phyloP scores from a whole-genome alignment of 2,113 vertebrate species.

The Callipepla californica region DNA sequence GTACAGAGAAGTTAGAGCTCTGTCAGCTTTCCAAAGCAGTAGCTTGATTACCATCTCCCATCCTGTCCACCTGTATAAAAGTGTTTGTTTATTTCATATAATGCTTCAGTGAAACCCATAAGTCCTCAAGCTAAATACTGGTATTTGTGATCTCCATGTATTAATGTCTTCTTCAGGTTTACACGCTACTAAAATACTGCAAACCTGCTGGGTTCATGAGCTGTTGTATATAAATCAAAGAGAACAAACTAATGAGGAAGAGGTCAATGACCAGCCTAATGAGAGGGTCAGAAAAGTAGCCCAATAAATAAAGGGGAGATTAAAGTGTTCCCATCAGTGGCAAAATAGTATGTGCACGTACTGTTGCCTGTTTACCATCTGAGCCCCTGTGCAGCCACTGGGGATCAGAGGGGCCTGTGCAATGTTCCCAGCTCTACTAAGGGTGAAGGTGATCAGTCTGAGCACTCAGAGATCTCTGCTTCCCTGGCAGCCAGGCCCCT shows the following conservation, averaged over 20 bases:
- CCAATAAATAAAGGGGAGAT: background rate
- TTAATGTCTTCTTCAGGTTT: constrained; percentile 22
- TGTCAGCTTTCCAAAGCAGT: background rate
- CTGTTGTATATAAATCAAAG: background rate
- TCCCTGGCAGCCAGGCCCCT: background rate
- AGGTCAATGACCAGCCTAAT: background rate
- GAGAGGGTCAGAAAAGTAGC: background rate
- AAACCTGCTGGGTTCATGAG: background rate
- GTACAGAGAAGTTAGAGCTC: background rate
- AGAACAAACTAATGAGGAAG: constrained; percentile 32
- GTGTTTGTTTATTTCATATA: background rate
- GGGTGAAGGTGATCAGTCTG: background rate
- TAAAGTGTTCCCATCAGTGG: background rate
- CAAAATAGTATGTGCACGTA: background rate
- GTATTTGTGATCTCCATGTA: background rate
- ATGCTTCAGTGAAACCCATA: background rate
- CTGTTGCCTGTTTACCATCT: background rate
- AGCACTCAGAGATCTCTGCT: background rate
- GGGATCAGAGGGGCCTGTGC: background rate
- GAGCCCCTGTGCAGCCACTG: background rate
- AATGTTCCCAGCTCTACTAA: background rate
- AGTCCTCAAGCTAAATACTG: background rate
- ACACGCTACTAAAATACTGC: background rate
- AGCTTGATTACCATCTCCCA: constrained; percentile 2
- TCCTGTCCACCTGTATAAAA: background rate